Percentiles rank a stretch among this genome's conserved stretches.
Conservation (phyloP, 2,888 invertebrate genomes). For the Cataglyphis rosenhaueri region DNA sequence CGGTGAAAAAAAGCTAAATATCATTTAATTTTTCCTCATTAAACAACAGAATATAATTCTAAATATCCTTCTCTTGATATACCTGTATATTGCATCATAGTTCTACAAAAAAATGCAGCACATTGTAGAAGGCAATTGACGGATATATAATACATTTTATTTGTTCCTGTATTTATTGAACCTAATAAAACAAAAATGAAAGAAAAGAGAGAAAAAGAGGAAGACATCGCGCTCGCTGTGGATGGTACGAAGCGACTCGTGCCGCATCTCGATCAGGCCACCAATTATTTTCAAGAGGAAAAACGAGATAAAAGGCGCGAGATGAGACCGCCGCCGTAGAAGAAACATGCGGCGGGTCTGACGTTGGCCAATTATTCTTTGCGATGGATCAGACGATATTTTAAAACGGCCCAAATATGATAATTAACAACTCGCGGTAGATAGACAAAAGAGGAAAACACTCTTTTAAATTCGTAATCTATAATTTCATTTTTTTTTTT, state of each 20-base stretch:
- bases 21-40: not conserved
- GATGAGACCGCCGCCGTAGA: conserved; percentile 1
- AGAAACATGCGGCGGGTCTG: conserved; percentile 37
- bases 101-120: not conserved
- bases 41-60: not conserved
- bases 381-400: conserved; percentile 47
- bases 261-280: conserved; percentile 57
- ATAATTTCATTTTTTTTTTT: not conserved
- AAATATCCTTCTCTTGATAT: not conserved
- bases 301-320: conserved; percentile 46
- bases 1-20: not conserved
- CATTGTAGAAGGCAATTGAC: not conserved
- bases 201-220: not conserved
- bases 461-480: not conserved
- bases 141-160: conserved; percentile 64
- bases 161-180: conserved; percentile 70
- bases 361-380: conserved; percentile 55
- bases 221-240: not conserved
- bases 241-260: conserved; percentile 31
- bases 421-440: conserved; percentile 44
- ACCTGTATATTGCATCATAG: not conserved
- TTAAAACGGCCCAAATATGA: not conserved
- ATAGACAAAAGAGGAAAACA: conserved; percentile 29
- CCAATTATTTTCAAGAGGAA: conserved; percentile 67
- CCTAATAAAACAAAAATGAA: not conserved